Evolutionary conservation across 2,113 vertebrate species (phyloP).

Genomic region (Ptilonorhynchus violaceus): DNA sequence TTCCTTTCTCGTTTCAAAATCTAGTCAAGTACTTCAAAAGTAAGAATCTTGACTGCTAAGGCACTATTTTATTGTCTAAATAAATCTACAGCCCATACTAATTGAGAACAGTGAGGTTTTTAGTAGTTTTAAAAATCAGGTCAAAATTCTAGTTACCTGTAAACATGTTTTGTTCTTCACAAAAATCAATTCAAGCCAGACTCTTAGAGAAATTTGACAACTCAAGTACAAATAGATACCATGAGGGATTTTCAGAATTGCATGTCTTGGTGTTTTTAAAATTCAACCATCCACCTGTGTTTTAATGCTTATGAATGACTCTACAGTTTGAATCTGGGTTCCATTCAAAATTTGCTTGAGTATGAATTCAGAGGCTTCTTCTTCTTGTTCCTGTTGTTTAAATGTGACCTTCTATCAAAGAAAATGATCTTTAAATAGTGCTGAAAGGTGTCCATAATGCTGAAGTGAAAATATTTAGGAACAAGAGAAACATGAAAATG

Average conservation of each 20-base stretch:
- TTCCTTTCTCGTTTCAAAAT: not conserved
- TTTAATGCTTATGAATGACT: not conserved
- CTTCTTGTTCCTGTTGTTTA: not conserved
- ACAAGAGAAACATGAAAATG: not conserved
- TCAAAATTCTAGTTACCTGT: not conserved
- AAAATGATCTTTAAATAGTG: not conserved
- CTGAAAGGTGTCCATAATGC: not conserved
- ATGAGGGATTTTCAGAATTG: not conserved
- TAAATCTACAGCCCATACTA: not conserved
- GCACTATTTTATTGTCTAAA: not conserved
- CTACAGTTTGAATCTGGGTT: not conserved
- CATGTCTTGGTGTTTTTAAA: not conserved
- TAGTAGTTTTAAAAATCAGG: not conserved
- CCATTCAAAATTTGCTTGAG: not conserved
- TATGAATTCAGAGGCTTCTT: not conserved
- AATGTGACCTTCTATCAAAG: not conserved
- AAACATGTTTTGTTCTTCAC: not conserved
- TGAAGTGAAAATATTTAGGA: not conserved
- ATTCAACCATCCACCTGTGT: not conserved
- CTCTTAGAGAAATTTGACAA: not conserved
- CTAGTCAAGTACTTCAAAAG: not conserved
- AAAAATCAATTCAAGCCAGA: not conserved
- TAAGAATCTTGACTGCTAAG: not conserved
- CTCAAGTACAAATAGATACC: not conserved
- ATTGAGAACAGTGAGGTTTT: not conserved